phyloP scores from a whole-genome alignment of 2,888 invertebrate species.

The Drosophila colorata region DNA sequence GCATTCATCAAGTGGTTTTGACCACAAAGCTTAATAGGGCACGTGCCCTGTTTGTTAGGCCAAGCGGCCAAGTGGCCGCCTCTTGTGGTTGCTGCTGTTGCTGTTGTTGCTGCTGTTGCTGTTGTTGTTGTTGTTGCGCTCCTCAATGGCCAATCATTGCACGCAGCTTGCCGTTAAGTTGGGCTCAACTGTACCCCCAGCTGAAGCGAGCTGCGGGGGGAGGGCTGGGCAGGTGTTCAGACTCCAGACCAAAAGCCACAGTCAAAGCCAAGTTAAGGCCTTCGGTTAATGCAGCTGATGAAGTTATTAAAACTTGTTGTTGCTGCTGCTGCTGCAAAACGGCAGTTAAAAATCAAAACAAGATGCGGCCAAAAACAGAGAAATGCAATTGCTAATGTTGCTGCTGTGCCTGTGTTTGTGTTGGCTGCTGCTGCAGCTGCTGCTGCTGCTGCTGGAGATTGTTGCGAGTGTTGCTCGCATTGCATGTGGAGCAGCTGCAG shows the following conservation, averaged over 20 bases:
- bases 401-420: conserved; percentile 7
- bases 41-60: conserved; percentile 71
- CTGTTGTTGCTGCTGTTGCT: conserved; percentile 9
- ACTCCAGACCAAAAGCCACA: conserved; percentile 15
- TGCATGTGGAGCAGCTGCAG: conserved; percentile 60
- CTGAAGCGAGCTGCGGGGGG: background rate
- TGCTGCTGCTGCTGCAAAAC: conserved; percentile 23
- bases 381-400: conserved; percentile 55
- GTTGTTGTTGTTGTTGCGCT: conserved; percentile 14
- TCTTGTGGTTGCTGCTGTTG: conserved; percentile 36
- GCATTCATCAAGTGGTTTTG: conserved; percentile 54
- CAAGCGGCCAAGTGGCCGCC: conserved; percentile 54
- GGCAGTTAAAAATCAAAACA: conserved; percentile 55
- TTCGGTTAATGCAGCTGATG: conserved; percentile 37
- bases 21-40: conserved; percentile 73
- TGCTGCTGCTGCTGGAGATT: conserved; percentile 31
- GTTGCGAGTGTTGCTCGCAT: conserved; percentile 42
- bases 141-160: conserved; percentile 62
- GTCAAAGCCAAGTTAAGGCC: conserved; percentile 14
- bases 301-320: conserved; percentile 71
- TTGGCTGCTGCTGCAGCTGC: conserved; percentile 21
- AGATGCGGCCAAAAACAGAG: conserved; percentile 50
- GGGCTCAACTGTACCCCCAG: conserved; percentile 60
- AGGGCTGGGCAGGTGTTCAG: background rate
- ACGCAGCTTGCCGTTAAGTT: conserved; percentile 71